phyloP scores from a whole-genome alignment of 30 jellyfish, hydroid and myxozoan genomes.

The Clytia hemisphaerica region DNA sequence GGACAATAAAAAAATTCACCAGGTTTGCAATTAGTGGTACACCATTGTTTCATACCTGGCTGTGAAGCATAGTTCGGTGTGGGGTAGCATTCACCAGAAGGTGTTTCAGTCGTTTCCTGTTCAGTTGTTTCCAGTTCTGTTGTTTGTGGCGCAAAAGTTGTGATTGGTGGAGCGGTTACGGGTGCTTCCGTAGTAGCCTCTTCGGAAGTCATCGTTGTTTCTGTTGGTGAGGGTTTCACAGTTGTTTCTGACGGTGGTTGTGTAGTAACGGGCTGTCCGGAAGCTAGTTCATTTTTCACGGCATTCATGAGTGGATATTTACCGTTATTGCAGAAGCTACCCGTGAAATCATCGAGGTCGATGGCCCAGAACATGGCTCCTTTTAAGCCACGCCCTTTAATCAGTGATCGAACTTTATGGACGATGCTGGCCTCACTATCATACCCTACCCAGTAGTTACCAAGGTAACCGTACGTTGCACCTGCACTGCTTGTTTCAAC shows the following conservation, averaged over 20 bases:
- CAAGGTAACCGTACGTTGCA: constrained; percentile 70
- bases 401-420: constrained; percentile 39
- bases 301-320: constrained; percentile 79
- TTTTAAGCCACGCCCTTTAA: constrained; percentile 35
- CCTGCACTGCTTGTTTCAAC: constrained; percentile 48
- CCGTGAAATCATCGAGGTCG: constrained; percentile 69
- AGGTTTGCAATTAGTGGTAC: neutral
- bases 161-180: constrained; percentile 36
- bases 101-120: neutral
- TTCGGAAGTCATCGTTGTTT: too few species aligned
- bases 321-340: constrained; percentile 64
- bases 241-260: constrained; percentile 42
- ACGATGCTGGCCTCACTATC: constrained; percentile 50
- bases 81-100: neutral
- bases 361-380: constrained; percentile 95
- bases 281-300: constrained; percentile 43
- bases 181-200: constrained; percentile 9
- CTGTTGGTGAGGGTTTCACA: constrained; percentile 3
- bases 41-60: neutral
- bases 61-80: neutral
- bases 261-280: constrained; percentile 36
- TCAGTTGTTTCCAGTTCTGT: constrained; percentile 4
- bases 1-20: constrained; percentile 19
- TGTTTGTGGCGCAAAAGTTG: constrained; percentile 16
- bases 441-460: constrained; percentile 70